phyloP scores from a whole-genome alignment of 1,140 invertebrate species.

The Pantala flavescens region DNA sequence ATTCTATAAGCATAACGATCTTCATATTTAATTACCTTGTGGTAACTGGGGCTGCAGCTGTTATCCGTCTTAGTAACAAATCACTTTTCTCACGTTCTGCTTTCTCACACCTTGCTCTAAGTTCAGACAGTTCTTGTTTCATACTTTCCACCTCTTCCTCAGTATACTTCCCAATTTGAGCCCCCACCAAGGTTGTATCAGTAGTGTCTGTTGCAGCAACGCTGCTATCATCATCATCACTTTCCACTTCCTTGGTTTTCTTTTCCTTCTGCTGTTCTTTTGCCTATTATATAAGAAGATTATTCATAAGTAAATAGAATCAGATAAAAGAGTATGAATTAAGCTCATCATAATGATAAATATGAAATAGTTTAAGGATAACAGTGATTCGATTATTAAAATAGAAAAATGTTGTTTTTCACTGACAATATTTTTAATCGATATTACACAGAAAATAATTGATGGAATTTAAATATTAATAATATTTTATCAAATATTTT shows the following conservation, averaged over 20 bases:
- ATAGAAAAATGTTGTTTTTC: too few species aligned
- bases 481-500: too few species aligned
- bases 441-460: too few species aligned
- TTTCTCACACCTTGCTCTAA: slow-evolving; percentile 51
- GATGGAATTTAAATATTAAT: too few species aligned
- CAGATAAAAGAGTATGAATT: too few species aligned
- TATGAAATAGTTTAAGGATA: too few species aligned
- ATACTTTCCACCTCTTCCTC: slow-evolving; percentile 39
- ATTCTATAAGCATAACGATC: too few species aligned
- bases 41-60: too few species aligned
- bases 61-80: slow-evolving; percentile 58
- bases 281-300: neutral
- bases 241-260: slow-evolving; percentile 24
- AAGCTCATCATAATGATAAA: too few species aligned
- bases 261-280: neutral
- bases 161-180: neutral
- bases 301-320: neutral
- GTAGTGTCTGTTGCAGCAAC: slow-evolving; percentile 42
- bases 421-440: too few species aligned
- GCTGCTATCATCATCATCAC: slow-evolving; percentile 39
- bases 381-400: too few species aligned
- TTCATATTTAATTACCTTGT: neutral
- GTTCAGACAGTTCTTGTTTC: slow-evolving; percentile 48
- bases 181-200: slow-evolving; percentile 39
- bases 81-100: slow-evolving; percentile 81